Conservation (phyloP, 2,113 vertebrate species). For the Pica pica region DNA sequence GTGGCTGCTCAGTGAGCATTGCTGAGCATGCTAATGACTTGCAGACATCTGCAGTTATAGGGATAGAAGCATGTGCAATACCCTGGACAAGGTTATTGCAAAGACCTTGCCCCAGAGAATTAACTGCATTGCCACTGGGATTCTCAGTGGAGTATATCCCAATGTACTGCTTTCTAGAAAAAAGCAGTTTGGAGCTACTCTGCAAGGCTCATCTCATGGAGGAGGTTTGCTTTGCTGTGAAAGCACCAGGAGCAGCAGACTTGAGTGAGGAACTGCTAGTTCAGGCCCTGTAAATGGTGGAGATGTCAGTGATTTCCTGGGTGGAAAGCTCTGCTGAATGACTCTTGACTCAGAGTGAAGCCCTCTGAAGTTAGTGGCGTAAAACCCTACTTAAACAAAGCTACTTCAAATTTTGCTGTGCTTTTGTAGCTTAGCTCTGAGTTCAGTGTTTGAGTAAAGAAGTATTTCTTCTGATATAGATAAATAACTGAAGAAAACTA, state of each 20-base stretch:
- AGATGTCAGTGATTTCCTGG: background rate
- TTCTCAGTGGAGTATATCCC: background rate
- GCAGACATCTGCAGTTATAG: background rate
- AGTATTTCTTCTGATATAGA: background rate
- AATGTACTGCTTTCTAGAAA: background rate
- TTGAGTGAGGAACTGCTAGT: background rate
- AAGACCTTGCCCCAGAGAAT: background rate
- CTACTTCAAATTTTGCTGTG: background rate
- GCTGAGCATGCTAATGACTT: background rate
- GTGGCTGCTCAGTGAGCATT: background rate
- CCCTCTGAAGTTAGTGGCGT: background rate
- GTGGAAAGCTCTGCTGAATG: background rate
- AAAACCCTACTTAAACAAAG: background rate
- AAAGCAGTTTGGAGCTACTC: background rate
- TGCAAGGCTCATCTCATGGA: fast-evolving
- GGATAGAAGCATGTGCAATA: background rate
- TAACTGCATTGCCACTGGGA: fast-evolving
- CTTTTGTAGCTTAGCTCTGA: background rate
- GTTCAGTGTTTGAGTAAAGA: background rate
- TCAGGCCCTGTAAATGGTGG: background rate
- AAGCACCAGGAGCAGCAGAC: background rate
- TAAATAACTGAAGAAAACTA: background rate
- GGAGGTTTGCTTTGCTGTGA: background rate
- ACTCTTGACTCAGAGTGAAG: background rate
- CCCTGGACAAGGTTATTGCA: background rate